A percentile compares a stretch with the other conserved stretches of the same genome.
Evolutionary conservation across 2,797 vertebrate genomes (phyloP).

Genomic region (Danio choprae): DNA sequence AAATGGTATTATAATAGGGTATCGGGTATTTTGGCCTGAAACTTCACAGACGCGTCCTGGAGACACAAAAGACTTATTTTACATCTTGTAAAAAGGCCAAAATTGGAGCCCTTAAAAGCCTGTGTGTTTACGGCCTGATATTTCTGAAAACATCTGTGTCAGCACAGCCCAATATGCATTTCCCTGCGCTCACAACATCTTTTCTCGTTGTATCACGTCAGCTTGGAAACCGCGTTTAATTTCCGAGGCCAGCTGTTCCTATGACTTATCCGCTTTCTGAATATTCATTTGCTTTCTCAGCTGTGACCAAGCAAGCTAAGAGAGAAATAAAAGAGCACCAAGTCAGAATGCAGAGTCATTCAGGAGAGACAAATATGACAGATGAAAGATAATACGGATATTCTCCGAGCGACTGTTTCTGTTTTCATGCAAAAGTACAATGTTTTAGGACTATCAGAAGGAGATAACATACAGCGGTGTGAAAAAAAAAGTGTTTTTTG

Average conservation of each 20-base stretch:
- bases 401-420: neutral
- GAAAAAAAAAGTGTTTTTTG: no score
- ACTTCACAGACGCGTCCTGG: no score
- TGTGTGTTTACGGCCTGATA: neutral
- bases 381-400: neutral
- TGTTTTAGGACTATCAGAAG: neutral
- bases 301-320: conserved; percentile 27
- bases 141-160: conserved; percentile 26
- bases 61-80: no score
- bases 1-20: no score
- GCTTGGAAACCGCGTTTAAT: neutral
- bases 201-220: conserved; percentile 6
- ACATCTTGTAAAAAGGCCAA: no score
- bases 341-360: neutral
- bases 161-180: conserved; percentile 17
- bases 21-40: no score
- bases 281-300: conserved; percentile 54
- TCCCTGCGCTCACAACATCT: neutral
- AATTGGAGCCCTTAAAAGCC: conserved; percentile 6
- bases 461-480: neutral
- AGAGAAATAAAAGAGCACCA: neutral
- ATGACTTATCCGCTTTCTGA: conserved; percentile 3
- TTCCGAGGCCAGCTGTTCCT: conserved; percentile 38
- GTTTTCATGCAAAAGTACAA: neutral
- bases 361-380: neutral